These are phyloP conservation scores for Potorous gilbertii DNA, from an alignment of 2,797 vertebrate genomes.

Conservation along the genomic window DNA sequence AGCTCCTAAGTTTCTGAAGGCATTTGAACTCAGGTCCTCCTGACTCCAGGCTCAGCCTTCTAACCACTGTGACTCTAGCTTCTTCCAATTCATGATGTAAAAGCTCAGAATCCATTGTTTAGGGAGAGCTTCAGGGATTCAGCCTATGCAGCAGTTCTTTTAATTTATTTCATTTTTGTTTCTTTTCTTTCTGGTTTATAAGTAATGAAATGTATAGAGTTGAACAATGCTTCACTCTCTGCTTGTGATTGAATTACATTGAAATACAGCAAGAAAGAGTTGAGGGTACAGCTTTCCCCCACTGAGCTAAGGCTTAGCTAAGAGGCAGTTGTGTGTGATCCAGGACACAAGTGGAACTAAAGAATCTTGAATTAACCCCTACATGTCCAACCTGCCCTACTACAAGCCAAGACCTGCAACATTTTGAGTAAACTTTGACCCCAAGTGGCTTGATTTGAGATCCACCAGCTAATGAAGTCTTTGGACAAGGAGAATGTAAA, in stretches of 20 bases:
- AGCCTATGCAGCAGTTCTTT: background rate
- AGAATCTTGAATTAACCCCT: background rate
- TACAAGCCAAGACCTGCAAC: background rate
- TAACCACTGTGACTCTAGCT: too few relatives aligned
- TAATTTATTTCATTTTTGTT: background rate
- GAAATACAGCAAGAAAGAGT: background rate
- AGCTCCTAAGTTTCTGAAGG: background rate
- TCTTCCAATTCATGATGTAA: background rate
- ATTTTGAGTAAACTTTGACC: background rate
- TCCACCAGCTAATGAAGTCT: background rate
- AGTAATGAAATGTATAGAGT: background rate
- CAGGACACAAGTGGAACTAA: background rate
- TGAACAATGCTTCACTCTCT: background rate
- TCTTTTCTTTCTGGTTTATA: background rate
- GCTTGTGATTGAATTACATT: background rate
- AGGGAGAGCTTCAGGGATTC: background rate
- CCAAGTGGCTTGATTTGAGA: background rate
- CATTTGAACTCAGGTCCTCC: too few relatives aligned
- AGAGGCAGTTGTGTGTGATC: background rate
- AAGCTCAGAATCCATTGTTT: background rate
- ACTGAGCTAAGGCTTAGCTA: background rate
- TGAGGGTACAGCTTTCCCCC: background rate
- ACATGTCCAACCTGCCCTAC: background rate
- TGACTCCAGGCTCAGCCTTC: too few relatives aligned
- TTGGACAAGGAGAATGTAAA: background rate